Evolutionary conservation across 2,888 invertebrate genomes (phyloP).

Genomic region (Mythimna loreyi): DNA sequence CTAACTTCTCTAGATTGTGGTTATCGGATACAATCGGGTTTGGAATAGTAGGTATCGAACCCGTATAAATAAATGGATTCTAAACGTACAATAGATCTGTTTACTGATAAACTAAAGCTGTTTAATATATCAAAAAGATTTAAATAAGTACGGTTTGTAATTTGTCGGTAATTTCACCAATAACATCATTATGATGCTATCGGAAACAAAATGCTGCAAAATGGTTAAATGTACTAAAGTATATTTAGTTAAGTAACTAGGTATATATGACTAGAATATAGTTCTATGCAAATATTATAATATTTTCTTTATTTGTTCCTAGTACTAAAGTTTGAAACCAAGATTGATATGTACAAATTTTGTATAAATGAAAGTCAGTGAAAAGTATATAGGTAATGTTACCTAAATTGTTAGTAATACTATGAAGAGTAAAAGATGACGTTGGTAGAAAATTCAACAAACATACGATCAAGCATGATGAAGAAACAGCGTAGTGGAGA

Average conservation of each 20-base stretch:
- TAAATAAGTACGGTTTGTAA: no score
- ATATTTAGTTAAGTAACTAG: no score
- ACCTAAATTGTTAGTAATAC: conserved; percentile 7
- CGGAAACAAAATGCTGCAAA: no score
- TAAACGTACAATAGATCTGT: background rate
- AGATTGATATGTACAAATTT: background rate
- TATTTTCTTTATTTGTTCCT: background rate
- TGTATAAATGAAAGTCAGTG: background rate
- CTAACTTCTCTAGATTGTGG: background rate
- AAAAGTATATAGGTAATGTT: conserved; percentile 27
- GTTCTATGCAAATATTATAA: background rate
- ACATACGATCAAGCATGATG: background rate
- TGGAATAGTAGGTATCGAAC: background rate
- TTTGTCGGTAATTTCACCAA: no score
- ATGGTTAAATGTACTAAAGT: no score
- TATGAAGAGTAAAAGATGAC: conserved; percentile 6
- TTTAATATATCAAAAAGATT: background rate
- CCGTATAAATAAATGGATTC: background rate
- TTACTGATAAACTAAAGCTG: background rate
- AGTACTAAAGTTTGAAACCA: conserved; percentile 1
- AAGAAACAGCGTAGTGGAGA: no score
- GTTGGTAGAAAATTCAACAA: background rate
- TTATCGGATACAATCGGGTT: background rate
- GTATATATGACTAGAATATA: no score
- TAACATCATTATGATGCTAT: no score